phyloP scores from a whole-genome alignment of 2,888 invertebrate genomes.

The Galerucella nymphaeae region DNA sequence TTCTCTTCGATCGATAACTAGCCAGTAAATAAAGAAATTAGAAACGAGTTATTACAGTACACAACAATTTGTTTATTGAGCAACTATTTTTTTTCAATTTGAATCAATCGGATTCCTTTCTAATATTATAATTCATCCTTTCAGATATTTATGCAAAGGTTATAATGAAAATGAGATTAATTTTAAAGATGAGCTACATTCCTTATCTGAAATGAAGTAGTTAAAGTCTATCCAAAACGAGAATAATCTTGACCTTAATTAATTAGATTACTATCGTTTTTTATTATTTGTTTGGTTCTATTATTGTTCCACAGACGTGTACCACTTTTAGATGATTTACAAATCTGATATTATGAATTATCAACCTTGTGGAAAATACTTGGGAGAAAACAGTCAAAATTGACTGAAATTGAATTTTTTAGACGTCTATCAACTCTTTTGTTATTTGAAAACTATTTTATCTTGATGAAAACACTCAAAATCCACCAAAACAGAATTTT shows the following conservation, averaged over 20 bases:
- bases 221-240: conserved; percentile 1
- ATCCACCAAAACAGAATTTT: too few relatives aligned
- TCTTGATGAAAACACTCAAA: too few relatives aligned
- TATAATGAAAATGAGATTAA: conserved; percentile 5
- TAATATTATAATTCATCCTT: neutral
- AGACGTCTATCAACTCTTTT: too few relatives aligned
- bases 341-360: neutral
- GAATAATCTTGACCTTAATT: conserved; percentile 20
- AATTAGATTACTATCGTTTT: conserved; percentile 14
- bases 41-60: neutral
- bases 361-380: neutral
- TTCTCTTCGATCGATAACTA: neutral
- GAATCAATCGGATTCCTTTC: neutral
- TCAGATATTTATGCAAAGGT: neutral
- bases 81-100: neutral
- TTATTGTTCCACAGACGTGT: neutral
- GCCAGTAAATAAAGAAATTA: neutral
- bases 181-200: conserved; percentile 10
- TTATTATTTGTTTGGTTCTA: neutral
- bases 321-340: too few relatives aligned
- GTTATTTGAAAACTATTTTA: too few relatives aligned
- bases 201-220: conserved; percentile 14
- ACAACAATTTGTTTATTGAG: neutral
- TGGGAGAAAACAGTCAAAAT: neutral
- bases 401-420: too few relatives aligned